Evolutionary conservation across 2,888 invertebrate species (phyloP).

Genomic region (Lissonota sp.): DNA sequence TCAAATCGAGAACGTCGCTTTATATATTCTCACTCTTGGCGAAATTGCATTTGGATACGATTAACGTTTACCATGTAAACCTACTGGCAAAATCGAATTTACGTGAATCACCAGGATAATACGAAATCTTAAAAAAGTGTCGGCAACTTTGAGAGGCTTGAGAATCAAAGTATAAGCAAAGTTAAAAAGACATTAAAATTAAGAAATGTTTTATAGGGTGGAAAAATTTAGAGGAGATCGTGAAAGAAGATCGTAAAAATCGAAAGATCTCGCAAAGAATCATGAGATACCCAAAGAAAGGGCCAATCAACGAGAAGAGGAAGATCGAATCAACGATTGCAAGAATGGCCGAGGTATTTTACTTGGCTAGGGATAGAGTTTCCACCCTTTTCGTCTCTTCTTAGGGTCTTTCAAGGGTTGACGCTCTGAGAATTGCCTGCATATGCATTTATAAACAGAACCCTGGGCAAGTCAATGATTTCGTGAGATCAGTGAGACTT

Average conservation of each 20-base stretch:
- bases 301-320: background rate
- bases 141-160: background rate
- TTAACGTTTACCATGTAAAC: slow-evolving; percentile 52
- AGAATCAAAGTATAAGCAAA: too few species aligned
- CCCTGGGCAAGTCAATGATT: background rate
- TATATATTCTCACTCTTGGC: slow-evolving; percentile 28
- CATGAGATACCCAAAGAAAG: background rate
- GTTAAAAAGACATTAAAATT: too few species aligned
- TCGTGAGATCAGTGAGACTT: slow-evolving; percentile 35
- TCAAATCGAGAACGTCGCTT: slow-evolving; percentile 37
- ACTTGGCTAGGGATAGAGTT: slow-evolving; percentile 6
- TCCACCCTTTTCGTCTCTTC: slow-evolving; percentile 16
- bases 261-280: too few species aligned
- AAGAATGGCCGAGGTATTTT: background rate
- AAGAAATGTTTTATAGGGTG: too few species aligned
- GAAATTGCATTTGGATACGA: slow-evolving; percentile 63
- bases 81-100: slow-evolving; percentile 40
- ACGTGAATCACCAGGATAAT: slow-evolving; percentile 14
- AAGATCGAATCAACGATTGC: background rate
- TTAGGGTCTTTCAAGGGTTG: slow-evolving; percentile 24
- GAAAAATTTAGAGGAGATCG: too few species aligned
- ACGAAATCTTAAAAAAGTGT: too few species aligned
- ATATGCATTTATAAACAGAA: background rate
- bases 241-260: too few species aligned
- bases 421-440: slow-evolving; percentile 37